A percentile compares a stretch with the other conserved stretches of the same genome.
phyloP scores from a whole-genome alignment of 2,797 vertebrate species.

The Artibeus lituratus region DNA sequence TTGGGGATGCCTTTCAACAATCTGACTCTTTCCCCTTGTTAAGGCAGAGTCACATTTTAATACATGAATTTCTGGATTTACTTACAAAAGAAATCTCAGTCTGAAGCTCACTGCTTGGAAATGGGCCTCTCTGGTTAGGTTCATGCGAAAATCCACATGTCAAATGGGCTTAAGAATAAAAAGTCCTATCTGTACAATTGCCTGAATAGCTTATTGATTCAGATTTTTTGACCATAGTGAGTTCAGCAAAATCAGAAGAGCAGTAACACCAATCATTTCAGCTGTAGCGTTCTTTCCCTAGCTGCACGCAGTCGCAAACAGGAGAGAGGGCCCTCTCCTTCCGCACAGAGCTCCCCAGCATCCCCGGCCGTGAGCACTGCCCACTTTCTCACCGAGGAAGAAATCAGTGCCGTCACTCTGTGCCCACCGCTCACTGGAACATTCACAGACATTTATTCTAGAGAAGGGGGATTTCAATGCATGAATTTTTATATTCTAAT shows the following conservation, averaged over 20 bases:
- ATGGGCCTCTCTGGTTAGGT: conserved; percentile 60
- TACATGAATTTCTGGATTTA: not conserved
- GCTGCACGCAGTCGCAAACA: not conserved
- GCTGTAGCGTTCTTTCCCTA: not conserved
- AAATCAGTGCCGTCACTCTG: not conserved
- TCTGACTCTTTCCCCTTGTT: not conserved
- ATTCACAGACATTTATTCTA: not conserved
- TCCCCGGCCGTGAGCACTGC: not conserved
- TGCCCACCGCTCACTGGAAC: conserved; percentile 13
- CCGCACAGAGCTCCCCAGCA: not conserved
- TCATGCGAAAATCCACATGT: conserved; percentile 47
- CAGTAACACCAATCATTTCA: conserved; percentile 55
- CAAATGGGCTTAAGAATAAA: conserved; percentile 67
- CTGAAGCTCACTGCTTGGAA: conserved; percentile 56
- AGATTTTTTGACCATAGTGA: conserved; percentile 55
- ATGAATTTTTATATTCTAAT: conserved; percentile 22
- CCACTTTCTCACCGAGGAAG: not conserved
- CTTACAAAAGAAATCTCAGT: conserved; percentile 30
- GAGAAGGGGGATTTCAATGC: not conserved
- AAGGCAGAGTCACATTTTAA: conserved; percentile 40
- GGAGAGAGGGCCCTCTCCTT: not conserved
- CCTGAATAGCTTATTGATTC: conserved; percentile 71
- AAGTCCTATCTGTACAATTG: conserved; percentile 59
- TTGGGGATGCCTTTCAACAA: not conserved
- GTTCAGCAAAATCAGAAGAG: conserved; percentile 70